phyloP scores from a whole-genome alignment of 2,888 invertebrate genomes.

The Archaeoteleia sp. region DNA sequence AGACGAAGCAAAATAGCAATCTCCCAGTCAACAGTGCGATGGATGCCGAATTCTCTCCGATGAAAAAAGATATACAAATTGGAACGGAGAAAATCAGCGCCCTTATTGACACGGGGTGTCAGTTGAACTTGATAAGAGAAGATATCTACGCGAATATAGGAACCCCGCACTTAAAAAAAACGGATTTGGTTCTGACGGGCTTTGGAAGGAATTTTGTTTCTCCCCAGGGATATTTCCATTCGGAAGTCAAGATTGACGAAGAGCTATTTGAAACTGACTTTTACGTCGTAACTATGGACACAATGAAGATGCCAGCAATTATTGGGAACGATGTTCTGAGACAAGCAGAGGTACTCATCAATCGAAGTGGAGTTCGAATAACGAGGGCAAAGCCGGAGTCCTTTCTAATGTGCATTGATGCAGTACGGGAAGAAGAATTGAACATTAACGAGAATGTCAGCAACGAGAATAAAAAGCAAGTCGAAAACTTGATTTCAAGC shows the following conservation, averaged over 20 bases:
- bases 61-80: slow-evolving; percentile 3
- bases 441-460: slow-evolving; percentile 7
- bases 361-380: too few species aligned
- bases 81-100: not conserved
- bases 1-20: not conserved
- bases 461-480: not conserved
- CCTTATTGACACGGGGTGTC: slow-evolving; percentile 23
- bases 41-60: not conserved
- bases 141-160: slow-evolving; percentile 14
- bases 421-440: too few species aligned
- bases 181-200: slow-evolving; percentile 11
- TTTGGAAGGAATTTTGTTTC: slow-evolving; percentile 12
- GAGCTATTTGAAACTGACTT: slow-evolving; percentile 9
- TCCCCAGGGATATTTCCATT: slow-evolving; percentile 8
- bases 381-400: too few species aligned
- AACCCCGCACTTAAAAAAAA: slow-evolving; percentile 7
- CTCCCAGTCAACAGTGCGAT: not conserved
- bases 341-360: slow-evolving; percentile 26
- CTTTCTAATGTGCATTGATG: too few species aligned
- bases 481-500: slow-evolving; percentile 1
- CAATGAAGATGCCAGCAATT: slow-evolving; percentile 16
- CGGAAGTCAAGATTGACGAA: slow-evolving; percentile 9
- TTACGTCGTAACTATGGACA: slow-evolving; percentile 23
- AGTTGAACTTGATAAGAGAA: slow-evolving; percentile 20
- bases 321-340: slow-evolving; percentile 28